Evolutionary conservation across 2,888 invertebrate species (phyloP), one percentile per base, ranked within the genome.

Genomic region (Eucriotettix oculatus): DNA sequence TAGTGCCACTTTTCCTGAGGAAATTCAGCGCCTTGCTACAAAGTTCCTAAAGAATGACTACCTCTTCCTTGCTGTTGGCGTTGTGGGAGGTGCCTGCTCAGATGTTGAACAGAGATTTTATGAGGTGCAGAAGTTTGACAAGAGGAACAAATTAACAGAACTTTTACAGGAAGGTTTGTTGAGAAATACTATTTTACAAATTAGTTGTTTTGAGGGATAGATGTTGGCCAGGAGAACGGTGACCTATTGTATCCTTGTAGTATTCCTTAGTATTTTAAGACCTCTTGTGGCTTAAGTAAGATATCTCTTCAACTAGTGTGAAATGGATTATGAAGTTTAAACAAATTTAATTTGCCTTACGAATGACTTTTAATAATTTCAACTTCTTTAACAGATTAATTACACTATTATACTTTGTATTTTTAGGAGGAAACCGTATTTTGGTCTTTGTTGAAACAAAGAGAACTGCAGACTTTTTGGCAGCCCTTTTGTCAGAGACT

Each of bases 391-490:
- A 16, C 59, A 16, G 41, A 17, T 55, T 12, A 16, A 53, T 42
- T 56, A 54, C 56, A 42, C 2, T 56, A 53, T 42, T 56, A 54
- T 58, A 42, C 2, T 56, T 29, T 29, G 2, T 52, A 14, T 59
- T 61, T 64, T 42, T 61, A 64, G 64, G 57, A 75, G 16, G 68
- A 65, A 70, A 76, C 58, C 76, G 82, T 16, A 83, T 86, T 0
- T 75, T 96, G 52, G 87, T 98, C 0, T 98, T 98, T 70, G 95
- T 96, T 0, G 92, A 91, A 69, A 87, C 85, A 14, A 95, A 96
- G 69, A 81, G 89, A 53, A 87, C 84, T 61, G 93, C 95, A 0
- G 97, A 98, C 72, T 95, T 91, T 70, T 75, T 93, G 29, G 96
- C 94, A 0, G 83, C 87, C 0, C 81, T 84, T 67, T 73, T 97